Percentiles rank a stretch among this genome's conserved stretches.
phyloP scores from a whole-genome alignment of 2,797 vertebrate species.

The Danio jaintianensis region DNA sequence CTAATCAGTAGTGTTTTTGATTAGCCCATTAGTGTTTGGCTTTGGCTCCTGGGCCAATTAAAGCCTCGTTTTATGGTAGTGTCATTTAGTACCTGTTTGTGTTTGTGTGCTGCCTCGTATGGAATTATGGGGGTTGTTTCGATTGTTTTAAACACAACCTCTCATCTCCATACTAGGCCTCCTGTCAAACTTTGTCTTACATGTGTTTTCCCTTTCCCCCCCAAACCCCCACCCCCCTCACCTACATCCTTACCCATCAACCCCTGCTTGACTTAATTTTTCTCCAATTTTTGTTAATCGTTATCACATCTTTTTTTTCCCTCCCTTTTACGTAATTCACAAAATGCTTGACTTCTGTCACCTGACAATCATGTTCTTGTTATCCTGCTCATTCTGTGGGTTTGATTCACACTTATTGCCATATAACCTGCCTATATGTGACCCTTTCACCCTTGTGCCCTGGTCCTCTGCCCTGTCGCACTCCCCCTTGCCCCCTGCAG shows the following conservation, averaged over 20 bases:
- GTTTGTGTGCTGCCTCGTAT: conserved; percentile 53
- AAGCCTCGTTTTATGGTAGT: conserved; percentile 1
- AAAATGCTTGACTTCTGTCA: background rate
- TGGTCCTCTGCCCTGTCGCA: conserved; percentile 11
- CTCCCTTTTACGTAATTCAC: conserved; percentile 8
- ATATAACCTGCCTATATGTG: conserved; percentile 2
- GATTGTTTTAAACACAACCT: conserved; percentile 25
- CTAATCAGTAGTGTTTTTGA: conserved; percentile 15
- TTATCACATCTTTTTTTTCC: background rate
- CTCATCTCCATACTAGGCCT: conserved; percentile 47
- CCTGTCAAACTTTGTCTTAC: conserved; percentile 64
- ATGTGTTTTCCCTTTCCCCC: conserved; percentile 60
- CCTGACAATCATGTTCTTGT: conserved; percentile 14
- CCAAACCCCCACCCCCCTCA: conserved; percentile 24
- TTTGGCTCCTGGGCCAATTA: conserved; percentile 25
- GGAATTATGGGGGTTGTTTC: conserved; percentile 41
- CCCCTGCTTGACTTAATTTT: conserved; percentile 4
- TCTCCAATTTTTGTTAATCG: conserved; percentile 1
- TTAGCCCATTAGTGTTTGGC: conserved; percentile 16
- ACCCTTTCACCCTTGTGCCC: conserved; percentile 21
- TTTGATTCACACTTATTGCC: background rate
- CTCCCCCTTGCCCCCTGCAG: conserved; percentile 72
- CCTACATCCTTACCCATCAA: conserved; percentile 16
- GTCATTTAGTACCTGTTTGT: conserved; percentile 40
- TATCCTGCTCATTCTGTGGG: background rate